phyloP scores from a whole-genome alignment of 30 jellyfish, hydroid and myxozoan genomes.

The Catostylus mosaicus region DNA sequence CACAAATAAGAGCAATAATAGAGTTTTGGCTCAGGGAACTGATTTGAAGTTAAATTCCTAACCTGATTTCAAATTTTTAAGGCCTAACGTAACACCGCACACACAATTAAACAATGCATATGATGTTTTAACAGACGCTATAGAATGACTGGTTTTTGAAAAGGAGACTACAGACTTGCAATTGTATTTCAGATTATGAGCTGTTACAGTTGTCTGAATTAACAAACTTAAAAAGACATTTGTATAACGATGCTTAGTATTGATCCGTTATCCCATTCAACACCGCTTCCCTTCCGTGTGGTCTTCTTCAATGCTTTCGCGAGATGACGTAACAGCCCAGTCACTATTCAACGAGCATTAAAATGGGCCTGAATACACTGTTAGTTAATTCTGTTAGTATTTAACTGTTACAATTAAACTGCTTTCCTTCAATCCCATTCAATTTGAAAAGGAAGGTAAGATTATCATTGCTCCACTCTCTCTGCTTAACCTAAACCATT shows the following conservation, averaged over 20 bases:
- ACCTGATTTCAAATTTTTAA: too few relatives aligned
- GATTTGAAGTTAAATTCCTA: too few relatives aligned
- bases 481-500: background rate
- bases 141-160: too few relatives aligned
- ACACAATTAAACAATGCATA: too few relatives aligned
- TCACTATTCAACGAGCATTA: background rate
- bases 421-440: background rate
- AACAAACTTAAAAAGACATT: slow-evolving; percentile 3
- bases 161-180: background rate
- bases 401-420: background rate
- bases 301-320: background rate
- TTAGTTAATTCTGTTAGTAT: slow-evolving; percentile 17
- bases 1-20: too few relatives aligned
- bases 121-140: too few relatives aligned
- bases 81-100: too few relatives aligned
- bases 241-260: background rate
- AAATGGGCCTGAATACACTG: background rate
- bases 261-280: background rate
- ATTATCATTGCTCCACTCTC: background rate
- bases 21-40: too few relatives aligned
- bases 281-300: slow-evolving; percentile 13
- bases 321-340: background rate
- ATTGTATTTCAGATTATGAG: background rate
- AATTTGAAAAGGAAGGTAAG: background rate
- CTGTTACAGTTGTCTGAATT: background rate